Base-by-base conservation (phyloP, 2,888 invertebrate genomes). In the Globia sparganii region DNA sequence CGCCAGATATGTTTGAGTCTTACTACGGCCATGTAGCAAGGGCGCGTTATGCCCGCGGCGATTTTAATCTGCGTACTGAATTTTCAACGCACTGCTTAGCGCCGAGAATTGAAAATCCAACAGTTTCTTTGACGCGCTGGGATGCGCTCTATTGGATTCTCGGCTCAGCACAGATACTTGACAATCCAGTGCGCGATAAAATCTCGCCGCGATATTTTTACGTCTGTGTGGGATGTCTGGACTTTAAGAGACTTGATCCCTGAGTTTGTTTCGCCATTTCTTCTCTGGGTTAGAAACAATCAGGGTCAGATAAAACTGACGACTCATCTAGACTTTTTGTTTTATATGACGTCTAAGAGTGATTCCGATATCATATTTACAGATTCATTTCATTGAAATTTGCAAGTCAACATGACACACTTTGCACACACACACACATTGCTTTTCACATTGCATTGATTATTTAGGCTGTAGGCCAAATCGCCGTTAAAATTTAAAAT, bases 371-470 rank as follows among this genome's bases (percentile, higher is more conserved):
- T 11, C 0, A 4, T 56, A 56, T n/a, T 56, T 56, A n/a, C 53
- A 56, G 9, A n/a, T n/a, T 37, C 18, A 43, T n/a, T 65, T 40
- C 5, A 70, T 15, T 18, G 5, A 72, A 40, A 62, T 62, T 62
- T 43, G 21, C 21, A 34, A 75, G 18, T 46, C n/a, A 34, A 64
- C 28, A 18, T 43, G 56, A 65, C 43, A 34, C 18, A 28, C 49
- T n/a, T n/a, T n/a, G n/a, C n/a, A n/a, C n/a, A n/a, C n/a, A n/a
- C n/a, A n/a, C n/a, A n/a, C n/a, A n/a, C n/a, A n/a, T n/a, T n/a
- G n/a, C n/a, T n/a, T n/a, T n/a, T n/a, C n/a, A n/a, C 34, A 78
- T 78, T 65, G 72, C 78, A 78, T 66, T 65, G 64, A 69, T 43
- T 73, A 5, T 53, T 25, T 46, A n/a, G 74, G 56, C 37, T 46